Conservation (phyloP, 2,888 invertebrate species). For the Congeria kusceri region DNA sequence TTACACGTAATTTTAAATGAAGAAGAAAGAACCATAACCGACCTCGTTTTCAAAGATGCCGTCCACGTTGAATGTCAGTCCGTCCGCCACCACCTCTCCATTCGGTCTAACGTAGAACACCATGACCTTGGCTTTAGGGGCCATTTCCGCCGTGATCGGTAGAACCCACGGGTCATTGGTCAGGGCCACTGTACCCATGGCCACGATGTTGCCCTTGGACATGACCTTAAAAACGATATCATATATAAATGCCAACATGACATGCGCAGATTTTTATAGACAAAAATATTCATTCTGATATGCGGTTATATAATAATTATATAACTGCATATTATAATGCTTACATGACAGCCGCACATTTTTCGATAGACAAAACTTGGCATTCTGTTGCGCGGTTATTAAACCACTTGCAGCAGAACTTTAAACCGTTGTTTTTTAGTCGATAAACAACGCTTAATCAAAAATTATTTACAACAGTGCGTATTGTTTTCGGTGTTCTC, state of each 20-base stretch:
- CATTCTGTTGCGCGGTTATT: no score
- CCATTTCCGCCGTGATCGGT: constrained; percentile 87
- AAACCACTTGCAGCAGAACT: no score
- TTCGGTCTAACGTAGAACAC: constrained; percentile 89
- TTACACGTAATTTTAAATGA: no score
- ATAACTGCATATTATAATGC: no score
- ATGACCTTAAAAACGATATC: constrained; percentile 62
- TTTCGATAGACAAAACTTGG: no score
- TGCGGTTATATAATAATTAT: no score
- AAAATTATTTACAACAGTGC: no score
- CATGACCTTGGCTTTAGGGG: constrained; percentile 91
- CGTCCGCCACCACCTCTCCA: constrained; percentile 91
- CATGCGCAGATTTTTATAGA: neutral
- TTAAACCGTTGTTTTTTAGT: no score
- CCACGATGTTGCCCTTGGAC: constrained; percentile 68
- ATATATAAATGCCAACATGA: neutral
- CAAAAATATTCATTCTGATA: no score
- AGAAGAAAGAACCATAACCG: neutral
- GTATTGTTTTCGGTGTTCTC: no score
- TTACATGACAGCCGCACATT: no score
- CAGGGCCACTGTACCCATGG: constrained; percentile 49
- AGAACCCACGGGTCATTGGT: constrained; percentile 86
- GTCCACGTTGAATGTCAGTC: constrained; percentile 91
- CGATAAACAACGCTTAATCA: no score
- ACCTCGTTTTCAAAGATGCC: constrained; percentile 90